Evolutionary conservation across 2,888 invertebrate species (phyloP).

Genomic region (Lasioglossum marginatum): DNA sequence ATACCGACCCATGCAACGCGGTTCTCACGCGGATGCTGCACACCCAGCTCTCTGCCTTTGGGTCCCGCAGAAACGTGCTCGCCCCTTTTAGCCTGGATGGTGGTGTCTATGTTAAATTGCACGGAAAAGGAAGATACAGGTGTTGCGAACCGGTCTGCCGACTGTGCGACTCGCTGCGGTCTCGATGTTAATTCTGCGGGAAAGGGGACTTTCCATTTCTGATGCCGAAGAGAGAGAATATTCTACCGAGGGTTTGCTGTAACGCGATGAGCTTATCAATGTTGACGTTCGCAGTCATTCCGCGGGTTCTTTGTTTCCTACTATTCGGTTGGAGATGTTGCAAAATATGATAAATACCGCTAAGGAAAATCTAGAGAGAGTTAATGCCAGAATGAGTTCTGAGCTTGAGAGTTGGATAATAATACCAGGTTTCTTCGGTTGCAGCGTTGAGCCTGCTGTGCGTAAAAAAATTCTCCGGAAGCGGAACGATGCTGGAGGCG

Average conservation of each 20-base stretch:
- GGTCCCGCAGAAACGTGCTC: constrained; percentile 19
- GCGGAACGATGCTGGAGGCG: constrained; percentile 80
- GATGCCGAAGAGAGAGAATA: background rate
- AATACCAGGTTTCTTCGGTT: constrained; percentile 40
- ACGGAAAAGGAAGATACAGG: background rate
- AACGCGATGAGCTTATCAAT: background rate
- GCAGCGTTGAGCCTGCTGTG: constrained; percentile 83
- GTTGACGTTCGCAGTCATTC: background rate
- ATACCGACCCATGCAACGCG: constrained; percentile 36
- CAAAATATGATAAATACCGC: background rate
- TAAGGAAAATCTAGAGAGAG: background rate
- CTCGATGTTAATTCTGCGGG: constrained; percentile 2
- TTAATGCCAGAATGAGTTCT: background rate
- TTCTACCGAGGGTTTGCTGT: background rate
- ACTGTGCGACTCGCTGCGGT: background rate
- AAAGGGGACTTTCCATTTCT: background rate
- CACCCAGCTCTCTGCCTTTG: background rate
- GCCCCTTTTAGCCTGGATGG: constrained; percentile 24
- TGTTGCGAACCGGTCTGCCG: background rate
- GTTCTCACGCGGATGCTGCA: constrained; percentile 28
- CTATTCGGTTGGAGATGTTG: background rate
- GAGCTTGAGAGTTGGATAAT: background rate
- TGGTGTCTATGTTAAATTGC: constrained; percentile 29
- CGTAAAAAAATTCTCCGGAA: constrained; percentile 79
- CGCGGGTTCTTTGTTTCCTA: background rate